Percentiles rank a stretch among this genome's conserved stretches.
Evolutionary conservation across 1,140 invertebrate genomes (phyloP).

Genomic region (Octopus bimaculoides): DNA sequence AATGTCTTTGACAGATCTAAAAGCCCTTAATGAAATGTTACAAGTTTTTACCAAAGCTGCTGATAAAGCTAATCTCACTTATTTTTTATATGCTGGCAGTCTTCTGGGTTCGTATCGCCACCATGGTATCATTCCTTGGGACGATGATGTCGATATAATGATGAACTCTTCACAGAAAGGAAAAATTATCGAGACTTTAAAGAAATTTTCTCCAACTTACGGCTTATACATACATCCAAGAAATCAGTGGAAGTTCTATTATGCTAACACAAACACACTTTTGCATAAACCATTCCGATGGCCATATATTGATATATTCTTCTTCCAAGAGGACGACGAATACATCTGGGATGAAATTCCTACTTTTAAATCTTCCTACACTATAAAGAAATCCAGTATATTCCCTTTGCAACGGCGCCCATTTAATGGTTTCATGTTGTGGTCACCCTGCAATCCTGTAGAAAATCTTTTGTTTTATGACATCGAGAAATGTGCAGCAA

Average conservation of each 20-base stretch:
- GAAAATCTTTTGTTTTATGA: neutral
- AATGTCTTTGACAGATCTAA: neutral
- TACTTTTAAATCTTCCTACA: constrained; percentile 24
- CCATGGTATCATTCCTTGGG: constrained; percentile 37
- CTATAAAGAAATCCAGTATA: constrained; percentile 26
- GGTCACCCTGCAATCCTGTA: constrained; percentile 33
- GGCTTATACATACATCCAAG: neutral
- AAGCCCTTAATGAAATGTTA: neutral
- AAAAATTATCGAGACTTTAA: neutral
- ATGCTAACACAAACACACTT: constrained; percentile 19
- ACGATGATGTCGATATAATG: constrained; percentile 34
- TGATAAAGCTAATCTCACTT: constrained; percentile 16
- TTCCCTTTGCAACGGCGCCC: constrained; percentile 41
- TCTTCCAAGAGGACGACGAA: constrained; percentile 40
- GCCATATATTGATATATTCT: constrained; percentile 53
- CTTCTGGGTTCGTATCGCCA: constrained; percentile 33
- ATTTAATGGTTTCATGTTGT: constrained; percentile 36
- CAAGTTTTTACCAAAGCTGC: neutral
- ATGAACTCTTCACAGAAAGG: constrained; percentile 15
- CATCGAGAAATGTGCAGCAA: neutral
- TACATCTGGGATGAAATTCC: constrained; percentile 42
- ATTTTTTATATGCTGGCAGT: constrained; percentile 29
- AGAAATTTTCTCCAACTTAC: neutral
- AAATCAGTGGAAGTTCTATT: constrained; percentile 40
- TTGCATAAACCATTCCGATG: constrained; percentile 33